A percentile compares a stretch with the other conserved stretches of the same genome.
These are phyloP conservation scores for Tipula helvola DNA, from an alignment of 2,888 invertebrate genomes.

Conservation along the genomic window DNA sequence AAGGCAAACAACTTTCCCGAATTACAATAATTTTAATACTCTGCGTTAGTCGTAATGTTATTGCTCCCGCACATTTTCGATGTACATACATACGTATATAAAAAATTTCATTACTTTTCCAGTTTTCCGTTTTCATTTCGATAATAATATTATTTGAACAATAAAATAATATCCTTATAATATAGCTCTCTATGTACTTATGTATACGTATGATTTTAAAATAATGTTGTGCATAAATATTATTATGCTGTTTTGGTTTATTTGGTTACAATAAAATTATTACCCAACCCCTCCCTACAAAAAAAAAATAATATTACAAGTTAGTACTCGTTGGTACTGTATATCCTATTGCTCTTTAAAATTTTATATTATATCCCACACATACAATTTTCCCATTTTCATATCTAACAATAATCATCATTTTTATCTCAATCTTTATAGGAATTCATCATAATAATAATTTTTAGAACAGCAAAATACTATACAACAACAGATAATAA, in stretches of 20 bases:
- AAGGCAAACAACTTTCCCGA: not conserved
- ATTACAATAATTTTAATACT: not conserved
- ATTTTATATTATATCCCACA: too few relatives aligned
- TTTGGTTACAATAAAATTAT: not conserved
- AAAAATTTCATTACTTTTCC: not conserved
- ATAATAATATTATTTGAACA: not conserved
- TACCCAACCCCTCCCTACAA: not conserved
- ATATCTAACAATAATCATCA: not conserved
- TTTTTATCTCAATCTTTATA: not conserved
- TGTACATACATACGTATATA: not conserved
- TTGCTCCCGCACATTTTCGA: not conserved
- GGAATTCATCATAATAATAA: not conserved
- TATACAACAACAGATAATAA: constrained; percentile 4
- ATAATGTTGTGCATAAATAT: not conserved
- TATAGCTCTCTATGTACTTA: not conserved
- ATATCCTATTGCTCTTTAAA: not conserved
- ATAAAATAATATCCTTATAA: not conserved
- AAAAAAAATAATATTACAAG: not conserved
- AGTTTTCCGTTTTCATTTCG: not conserved
- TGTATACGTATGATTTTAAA: not conserved
- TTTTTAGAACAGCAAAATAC: not conserved
- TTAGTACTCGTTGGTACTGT: not conserved
- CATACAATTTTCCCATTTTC: not conserved
- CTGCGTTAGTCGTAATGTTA: not conserved
- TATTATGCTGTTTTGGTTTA: constrained; percentile 4